Conservation (phyloP, 2,113 vertebrate genomes). For the Cacatua alba region DNA sequence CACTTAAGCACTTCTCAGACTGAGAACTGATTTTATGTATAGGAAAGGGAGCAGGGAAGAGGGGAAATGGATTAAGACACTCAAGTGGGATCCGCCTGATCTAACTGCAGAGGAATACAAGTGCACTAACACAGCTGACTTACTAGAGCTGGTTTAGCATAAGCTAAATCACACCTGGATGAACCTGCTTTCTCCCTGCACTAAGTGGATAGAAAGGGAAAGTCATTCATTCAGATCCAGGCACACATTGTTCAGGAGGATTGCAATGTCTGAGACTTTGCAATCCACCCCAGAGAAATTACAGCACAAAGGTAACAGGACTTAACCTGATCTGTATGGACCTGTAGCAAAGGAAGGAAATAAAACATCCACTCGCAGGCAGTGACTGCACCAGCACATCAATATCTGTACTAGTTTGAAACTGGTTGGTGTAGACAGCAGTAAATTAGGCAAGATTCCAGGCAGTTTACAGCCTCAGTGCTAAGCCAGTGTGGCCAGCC, state of each 20-base stretch:
- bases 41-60: background rate
- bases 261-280: fast-evolving
- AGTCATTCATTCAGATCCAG: background rate
- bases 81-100: background rate
- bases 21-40: background rate
- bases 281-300: background rate
- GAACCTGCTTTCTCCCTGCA: background rate
- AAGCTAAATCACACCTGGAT: background rate
- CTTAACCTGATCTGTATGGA: fast-evolving
- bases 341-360: background rate
- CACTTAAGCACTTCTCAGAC: background rate
- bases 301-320: background rate
- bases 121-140: background rate
- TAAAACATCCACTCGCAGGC: background rate
- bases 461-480: background rate
- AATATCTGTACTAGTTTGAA: background rate
- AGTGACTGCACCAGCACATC: background rate
- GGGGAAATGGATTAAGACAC: background rate
- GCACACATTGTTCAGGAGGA: background rate
- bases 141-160: background rate
- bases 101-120: fast-evolving
- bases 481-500: background rate
- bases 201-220: background rate
- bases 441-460: background rate
- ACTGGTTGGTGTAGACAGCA: background rate